phyloP scores from a whole-genome alignment of 2,888 invertebrate species.

The Megaustenia siamemsis region DNA sequence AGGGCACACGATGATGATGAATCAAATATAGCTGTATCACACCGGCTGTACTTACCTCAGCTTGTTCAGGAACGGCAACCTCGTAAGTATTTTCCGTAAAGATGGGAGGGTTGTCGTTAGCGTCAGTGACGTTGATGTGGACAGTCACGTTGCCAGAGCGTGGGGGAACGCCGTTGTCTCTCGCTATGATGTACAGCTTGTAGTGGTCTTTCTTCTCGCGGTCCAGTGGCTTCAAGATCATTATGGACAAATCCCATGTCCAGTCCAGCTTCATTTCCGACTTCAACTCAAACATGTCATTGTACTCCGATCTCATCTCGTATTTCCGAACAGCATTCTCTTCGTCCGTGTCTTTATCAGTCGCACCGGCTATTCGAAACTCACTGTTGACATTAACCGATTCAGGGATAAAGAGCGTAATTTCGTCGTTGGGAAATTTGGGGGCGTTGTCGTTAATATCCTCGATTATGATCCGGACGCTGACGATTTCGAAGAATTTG shows the following conservation, averaged over 20 bases:
- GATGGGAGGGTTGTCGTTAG: conserved; percentile 71
- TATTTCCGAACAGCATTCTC: conserved; percentile 58
- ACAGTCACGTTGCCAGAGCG: conserved; percentile 63
- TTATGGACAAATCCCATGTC: conserved; percentile 62
- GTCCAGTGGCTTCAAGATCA: conserved; percentile 63
- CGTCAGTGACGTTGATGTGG: conserved; percentile 68
- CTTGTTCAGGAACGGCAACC: conserved; percentile 64
- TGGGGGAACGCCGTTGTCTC: conserved; percentile 66
- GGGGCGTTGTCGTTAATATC: conserved; percentile 64
- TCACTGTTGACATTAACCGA: conserved; percentile 55
- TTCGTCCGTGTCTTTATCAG: conserved; percentile 57
- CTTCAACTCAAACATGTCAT: conserved; percentile 57
- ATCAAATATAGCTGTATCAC: no score
- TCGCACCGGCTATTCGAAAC: conserved; percentile 58
- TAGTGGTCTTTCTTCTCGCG: conserved; percentile 65
- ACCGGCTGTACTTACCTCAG: conserved; percentile 33
- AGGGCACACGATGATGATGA: no score
- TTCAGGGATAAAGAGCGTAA: conserved; percentile 57
- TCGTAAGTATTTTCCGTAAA: conserved; percentile 68
- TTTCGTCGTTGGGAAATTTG: conserved; percentile 55
- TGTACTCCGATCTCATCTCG: conserved; percentile 55
- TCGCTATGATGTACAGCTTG: conserved; percentile 63
- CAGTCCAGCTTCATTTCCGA: conserved; percentile 65
- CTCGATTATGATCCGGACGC: conserved; percentile 58
- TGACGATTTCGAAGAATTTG: conserved; percentile 58